Evolutionary conservation across 2,797 vertebrate species (phyloP), one percentile per base, ranked within the genome.

Genomic region (Cossypha caffra): DNA sequence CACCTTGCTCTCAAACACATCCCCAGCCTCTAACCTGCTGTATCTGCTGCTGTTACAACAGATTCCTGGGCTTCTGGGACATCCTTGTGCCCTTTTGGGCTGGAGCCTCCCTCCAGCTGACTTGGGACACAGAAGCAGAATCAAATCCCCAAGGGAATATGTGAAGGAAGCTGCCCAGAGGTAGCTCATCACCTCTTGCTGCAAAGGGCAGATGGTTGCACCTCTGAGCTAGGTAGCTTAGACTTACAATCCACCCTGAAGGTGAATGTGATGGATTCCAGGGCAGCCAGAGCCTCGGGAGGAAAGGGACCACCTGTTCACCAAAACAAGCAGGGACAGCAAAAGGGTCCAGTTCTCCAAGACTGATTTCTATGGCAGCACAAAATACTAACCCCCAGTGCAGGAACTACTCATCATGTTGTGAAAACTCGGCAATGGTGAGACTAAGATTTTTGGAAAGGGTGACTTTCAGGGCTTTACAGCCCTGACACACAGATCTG

Each of bases 161-260:
- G 3, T 35, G 33, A 64, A 38, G 16, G 51, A 86, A 48, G 18
- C 1, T 74, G 38, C 13, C 42, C 17, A 57, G 28, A 40, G 11
- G 9, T 25, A 51, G 15, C 38, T 68, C 33, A 21, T 26, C 31
- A 26, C 16, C 16, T 67, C 81, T 43, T 0, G 0, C 38, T 68
- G 13, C 54, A 63, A 31, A 78, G 72, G 15, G 7, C n/a, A 77
- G 18, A 58, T 5, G 31, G 15, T 8, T 74, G 20, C 18, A 45
- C 6, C 52, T 38, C 77, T 59, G 43, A 74, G 31, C 19, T 11
- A 40, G 40, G 24, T 28, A 35, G 11, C 13, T 94, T 55, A 62
- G 61, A 33, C 8, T 73, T 79, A 58, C 9, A 73, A 23, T 85
- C 78, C 40, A 40, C 10, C 10, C 18, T 31, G 26, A 57, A 63